Evolutionary conservation across 2,888 invertebrate species (phyloP).

Genomic region (Acanthoscelides obtectus): DNA sequence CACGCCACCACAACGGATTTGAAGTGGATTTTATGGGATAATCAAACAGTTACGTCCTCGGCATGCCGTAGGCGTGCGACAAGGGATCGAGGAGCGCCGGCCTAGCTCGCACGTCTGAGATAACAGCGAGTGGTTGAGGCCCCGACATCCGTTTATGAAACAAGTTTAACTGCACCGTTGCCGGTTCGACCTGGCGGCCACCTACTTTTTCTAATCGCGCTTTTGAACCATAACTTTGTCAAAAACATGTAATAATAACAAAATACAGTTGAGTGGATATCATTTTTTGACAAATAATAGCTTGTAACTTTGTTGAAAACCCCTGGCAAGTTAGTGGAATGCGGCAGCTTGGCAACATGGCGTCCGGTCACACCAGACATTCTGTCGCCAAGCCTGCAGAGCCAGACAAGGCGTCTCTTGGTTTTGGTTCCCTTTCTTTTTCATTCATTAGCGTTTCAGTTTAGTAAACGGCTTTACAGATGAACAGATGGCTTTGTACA

Average conservation of each 20-base stretch:
- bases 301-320: background rate
- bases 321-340: conserved; percentile 37
- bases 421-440: conserved; percentile 31
- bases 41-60: conserved; percentile 20
- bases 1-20: conserved; percentile 62
- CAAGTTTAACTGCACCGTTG: conserved; percentile 63
- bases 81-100: conserved; percentile 18
- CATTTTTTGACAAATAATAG: background rate
- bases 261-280: background rate
- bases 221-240: background rate
- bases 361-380: conserved; percentile 80
- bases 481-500: conserved; percentile 15
- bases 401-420: conserved; percentile 75
- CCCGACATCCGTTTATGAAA: conserved; percentile 71
- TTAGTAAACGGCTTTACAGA: conserved; percentile 12
- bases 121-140: conserved; percentile 41
- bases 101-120: conserved; percentile 46
- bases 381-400: conserved; percentile 85
- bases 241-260: background rate
- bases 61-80: conserved; percentile 7
- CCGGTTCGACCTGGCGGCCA: conserved; percentile 38
- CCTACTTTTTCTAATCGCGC: conserved; percentile 22
- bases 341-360: conserved; percentile 61
- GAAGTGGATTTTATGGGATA: conserved; percentile 24
- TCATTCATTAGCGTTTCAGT: conserved; percentile 30